Base-by-base conservation (phyloP, 2,797 vertebrate genomes). In the Apogon hyalosoma region DNA sequence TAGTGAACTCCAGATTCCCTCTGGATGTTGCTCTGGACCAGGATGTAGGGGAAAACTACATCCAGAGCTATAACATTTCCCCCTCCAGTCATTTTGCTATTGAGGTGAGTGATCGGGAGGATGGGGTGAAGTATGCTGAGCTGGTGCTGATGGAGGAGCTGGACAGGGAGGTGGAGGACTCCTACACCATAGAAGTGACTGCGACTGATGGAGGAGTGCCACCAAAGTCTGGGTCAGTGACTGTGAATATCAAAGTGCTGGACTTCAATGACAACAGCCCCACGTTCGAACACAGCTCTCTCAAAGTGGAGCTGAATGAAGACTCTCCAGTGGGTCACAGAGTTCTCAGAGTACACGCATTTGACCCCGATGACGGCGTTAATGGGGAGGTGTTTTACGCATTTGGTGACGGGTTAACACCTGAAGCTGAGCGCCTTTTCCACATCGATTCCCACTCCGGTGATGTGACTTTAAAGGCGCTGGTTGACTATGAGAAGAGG, bases 251-350 rank as follows among this genome's bases (percentile, higher is more conserved):
- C 57, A 90, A 75, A 68, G 93, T 95, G 31, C 40, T 95, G 73
- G 94, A 95, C 73, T 93, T 85, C 6, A 95, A 95, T 33, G 95
- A 95, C 80, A 95, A 95, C 90, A 94, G 93, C 47, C 95, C 94
- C 9, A 88, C 86, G 0, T 95, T 95, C 63, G 93, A 94, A 3
- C 91, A 91, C 80, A 79, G 68, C 74, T 68, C 87, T 0, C 62
- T 94, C 6, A 92, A 89, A 43, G 94, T 95, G 2, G 92, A 95
- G 73, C 80, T 95, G 59, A 57, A 87, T 0, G 93, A 95, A 19
- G 94, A 95, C 66, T 75, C 90, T 0, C 92, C 92, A 0, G 63
- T 92, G 0, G 94, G 93, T 0, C 87, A 93, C 63, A 77, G 93
- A 0, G 87, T 95, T 0, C 49, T 94, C 4, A 91, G 77, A 33